Conservation (phyloP, 2,113 vertebrate genomes). For the Chaetops frenatus region DNA sequence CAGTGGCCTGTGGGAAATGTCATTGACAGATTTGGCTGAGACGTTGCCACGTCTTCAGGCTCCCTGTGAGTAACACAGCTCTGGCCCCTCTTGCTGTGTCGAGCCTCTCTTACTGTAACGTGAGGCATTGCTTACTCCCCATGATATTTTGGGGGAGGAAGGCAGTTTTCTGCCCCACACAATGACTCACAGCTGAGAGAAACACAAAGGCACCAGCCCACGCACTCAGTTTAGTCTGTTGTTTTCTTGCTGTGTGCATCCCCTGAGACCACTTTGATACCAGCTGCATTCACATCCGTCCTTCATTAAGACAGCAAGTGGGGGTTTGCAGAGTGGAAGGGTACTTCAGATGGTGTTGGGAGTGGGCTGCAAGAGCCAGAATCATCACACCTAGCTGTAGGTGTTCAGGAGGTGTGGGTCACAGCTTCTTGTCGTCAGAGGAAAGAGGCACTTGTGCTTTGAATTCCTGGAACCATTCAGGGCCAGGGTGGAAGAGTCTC, state of each 20-base stretch:
- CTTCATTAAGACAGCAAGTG: background rate
- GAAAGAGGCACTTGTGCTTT: background rate
- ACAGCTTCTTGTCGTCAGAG: background rate
- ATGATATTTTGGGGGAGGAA: background rate
- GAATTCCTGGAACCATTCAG: background rate
- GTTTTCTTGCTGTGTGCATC: background rate
- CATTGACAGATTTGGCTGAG: background rate
- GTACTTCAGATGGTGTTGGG: background rate
- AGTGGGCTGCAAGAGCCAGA: background rate
- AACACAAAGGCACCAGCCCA: background rate
- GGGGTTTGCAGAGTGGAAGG: background rate
- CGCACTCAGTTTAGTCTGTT: background rate
- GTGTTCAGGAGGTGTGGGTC: background rate
- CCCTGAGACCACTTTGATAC: background rate
- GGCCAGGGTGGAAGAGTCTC: background rate
- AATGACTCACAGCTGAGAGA: slow-evolving; percentile 14
- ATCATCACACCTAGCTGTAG: background rate
- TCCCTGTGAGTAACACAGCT: background rate
- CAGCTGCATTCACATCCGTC: background rate
- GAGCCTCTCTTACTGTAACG: background rate
- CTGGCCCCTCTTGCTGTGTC: background rate
- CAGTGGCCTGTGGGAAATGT: background rate
- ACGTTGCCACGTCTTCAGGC: background rate
- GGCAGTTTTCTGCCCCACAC: background rate
- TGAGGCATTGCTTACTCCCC: background rate